Evolutionary conservation across 2,888 invertebrate species (phyloP).

Genomic region (Melanophora roralis): DNA sequence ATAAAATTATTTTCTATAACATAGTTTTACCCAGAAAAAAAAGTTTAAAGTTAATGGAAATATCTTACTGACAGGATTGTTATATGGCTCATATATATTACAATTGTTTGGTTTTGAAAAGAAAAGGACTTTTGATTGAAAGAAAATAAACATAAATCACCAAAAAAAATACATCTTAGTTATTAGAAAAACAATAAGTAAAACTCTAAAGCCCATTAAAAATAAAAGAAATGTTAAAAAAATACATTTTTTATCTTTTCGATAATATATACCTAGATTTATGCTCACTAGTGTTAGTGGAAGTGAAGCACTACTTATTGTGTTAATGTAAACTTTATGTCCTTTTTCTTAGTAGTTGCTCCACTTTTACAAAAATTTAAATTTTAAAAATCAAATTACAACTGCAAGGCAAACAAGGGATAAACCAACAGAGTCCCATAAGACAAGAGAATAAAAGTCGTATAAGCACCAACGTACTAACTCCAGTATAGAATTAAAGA

Average conservation of each 20-base stretch:
- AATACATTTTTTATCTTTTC: neutral
- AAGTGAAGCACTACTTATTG: neutral
- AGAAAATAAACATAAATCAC: too few relatives aligned
- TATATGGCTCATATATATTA: too few relatives aligned
- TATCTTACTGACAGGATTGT: neutral
- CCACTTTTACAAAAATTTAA: slow-evolving; percentile 44
- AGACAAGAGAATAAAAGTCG: neutral
- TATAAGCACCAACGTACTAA: neutral
- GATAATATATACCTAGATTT: too few relatives aligned
- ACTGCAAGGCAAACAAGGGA: slow-evolving; percentile 37
- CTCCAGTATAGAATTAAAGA: neutral
- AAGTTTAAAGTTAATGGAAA: neutral
- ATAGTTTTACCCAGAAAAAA: neutral
- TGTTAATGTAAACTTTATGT: neutral
- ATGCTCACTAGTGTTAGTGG: neutral
- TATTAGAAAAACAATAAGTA: too few relatives aligned
- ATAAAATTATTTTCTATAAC: slow-evolving; percentile 20
- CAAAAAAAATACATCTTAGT: too few relatives aligned
- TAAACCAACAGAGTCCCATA: neutral
- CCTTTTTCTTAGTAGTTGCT: slow-evolving; percentile 10
- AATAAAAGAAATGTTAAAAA: neutral
- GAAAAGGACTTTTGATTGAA: too few relatives aligned
- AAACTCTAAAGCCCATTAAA: too few relatives aligned
- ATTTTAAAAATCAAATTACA: slow-evolving; percentile 55
- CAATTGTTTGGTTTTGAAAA: too few relatives aligned